phyloP scores from a whole-genome alignment of 2,888 invertebrate genomes.

The Meloe dianella region DNA sequence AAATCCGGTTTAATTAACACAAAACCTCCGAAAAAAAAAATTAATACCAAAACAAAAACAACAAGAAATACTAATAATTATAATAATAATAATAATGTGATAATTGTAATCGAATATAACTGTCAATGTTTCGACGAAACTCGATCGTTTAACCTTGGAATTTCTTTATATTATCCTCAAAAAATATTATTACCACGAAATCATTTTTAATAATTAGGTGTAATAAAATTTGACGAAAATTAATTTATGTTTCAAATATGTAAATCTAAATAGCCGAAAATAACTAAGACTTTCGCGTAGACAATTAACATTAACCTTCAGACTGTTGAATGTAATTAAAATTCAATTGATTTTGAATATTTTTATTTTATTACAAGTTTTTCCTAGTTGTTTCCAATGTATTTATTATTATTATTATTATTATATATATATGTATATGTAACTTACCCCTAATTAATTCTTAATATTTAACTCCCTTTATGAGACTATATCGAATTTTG shows the following conservation, averaged over 20 bases:
- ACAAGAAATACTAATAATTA: neutral
- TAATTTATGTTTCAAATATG: conserved; percentile 12
- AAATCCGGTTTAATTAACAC: conserved; percentile 9
- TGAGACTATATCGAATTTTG: neutral
- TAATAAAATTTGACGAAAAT: conserved; percentile 28
- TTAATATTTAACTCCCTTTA: neutral
- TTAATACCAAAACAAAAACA: no score
- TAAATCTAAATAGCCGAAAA: conserved; percentile 12
- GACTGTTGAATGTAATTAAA: conserved; percentile 9
- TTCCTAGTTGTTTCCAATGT: neutral
- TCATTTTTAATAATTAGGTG: conserved; percentile 26
- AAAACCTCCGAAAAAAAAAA: conserved; percentile 10
- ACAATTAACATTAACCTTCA: conserved; percentile 18
- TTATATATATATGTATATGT: no score
- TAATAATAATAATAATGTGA: conserved; percentile 1
- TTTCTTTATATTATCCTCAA: conserved; percentile 38
- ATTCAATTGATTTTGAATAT: conserved; percentile 8
- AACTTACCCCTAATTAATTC: neutral
- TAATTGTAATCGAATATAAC: conserved; percentile 13
- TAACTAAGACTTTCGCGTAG: conserved; percentile 10
- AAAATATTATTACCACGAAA: conserved; percentile 31
- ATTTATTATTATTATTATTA: neutral
- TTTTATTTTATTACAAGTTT: neutral
- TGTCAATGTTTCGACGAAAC: conserved; percentile 32
- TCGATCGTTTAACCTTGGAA: conserved; percentile 44